phyloP scores from a whole-genome alignment of 37 sponge, comb jelly and placozoan genomes.

The Mnemiopsis leidyi region DNA sequence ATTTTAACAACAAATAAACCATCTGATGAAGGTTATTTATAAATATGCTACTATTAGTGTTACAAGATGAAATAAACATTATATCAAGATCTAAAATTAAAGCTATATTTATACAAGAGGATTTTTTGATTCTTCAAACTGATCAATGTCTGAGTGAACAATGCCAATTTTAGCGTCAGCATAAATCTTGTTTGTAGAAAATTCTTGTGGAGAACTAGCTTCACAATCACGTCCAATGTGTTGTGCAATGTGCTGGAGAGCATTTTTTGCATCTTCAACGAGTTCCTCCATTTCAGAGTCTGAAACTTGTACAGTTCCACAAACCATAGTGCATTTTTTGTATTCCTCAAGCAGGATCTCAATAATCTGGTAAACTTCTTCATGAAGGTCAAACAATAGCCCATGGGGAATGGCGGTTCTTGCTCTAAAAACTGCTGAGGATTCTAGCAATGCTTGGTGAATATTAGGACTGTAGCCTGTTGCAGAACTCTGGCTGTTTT shows the following conservation, averaged over 20 bases:
- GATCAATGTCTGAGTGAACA: too few relatives aligned
- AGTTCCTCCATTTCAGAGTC: not conserved
- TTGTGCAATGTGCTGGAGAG: not conserved
- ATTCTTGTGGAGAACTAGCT: not conserved
- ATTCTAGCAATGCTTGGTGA: not conserved
- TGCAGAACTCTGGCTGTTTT: not conserved
- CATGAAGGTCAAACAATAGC: not conserved
- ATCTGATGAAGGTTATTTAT: too few relatives aligned
- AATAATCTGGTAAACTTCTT: slow-evolving; percentile 39
- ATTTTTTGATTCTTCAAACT: too few relatives aligned
- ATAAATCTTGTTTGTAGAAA: slow-evolving; percentile 42
- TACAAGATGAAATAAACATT: too few relatives aligned
- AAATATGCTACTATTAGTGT: too few relatives aligned
- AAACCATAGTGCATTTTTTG: not conserved
- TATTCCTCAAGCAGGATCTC: slow-evolving; percentile 3
- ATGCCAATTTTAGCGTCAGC: slow-evolving; percentile 7
- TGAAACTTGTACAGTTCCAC: too few relatives aligned
- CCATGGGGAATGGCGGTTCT: slow-evolving; percentile 19
- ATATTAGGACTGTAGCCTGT: not conserved
- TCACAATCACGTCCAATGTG: not conserved
- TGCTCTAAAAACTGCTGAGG: not conserved
- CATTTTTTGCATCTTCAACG: not conserved
- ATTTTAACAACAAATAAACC: too few relatives aligned
- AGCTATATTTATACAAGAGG: too few relatives aligned
- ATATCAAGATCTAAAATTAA: too few relatives aligned